Evolutionary conservation across 2,888 invertebrate genomes (phyloP), one percentile per base, ranked within the genome.

Genomic region (Lasioglossum malachurum): DNA sequence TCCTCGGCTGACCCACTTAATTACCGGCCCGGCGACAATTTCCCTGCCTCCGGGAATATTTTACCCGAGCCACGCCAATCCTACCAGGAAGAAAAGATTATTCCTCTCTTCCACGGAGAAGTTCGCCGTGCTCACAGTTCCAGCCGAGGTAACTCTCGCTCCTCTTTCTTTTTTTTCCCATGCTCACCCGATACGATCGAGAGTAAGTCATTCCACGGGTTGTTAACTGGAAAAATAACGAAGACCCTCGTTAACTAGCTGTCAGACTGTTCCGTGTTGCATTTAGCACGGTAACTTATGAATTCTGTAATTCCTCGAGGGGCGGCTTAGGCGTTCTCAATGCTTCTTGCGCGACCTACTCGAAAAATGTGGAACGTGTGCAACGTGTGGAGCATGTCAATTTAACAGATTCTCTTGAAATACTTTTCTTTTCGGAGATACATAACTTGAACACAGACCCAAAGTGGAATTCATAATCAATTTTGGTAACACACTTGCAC

Each of bases 181-280:
- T 35, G 38, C 16, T 38, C n/a, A 41, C 49, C 41, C 73, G 78
- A 77, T 73, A 53, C 64, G 74, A 78, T 86, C 80, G 44, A n/a
- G 75, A 71, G 53, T 72, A 67, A 76, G 75, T 87, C 77, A 49
- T 80, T 77, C 64, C 49, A 49, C 71, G 71, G 71, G 41, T 71
- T 44, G 49, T 84, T 86, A 74, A n/a, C 69, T 35, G 46, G 31
- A 78, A 38, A 44, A 80, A 75, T 53, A 72, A 53, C 64, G 31
- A 64, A 35, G 64, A 49, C 31, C 35, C 77, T 84, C 80, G 80
- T 86, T 86, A 85, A 83, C 41, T 35, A 38, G 38, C 41, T 71
- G 71, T 41, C 41, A 71, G 71, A 1, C 69, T 69, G 38, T 69
- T 41, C 71, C 71, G 23, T 71, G n/a, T 71, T 38, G 41, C 71